A percentile compares a stretch with the other conserved stretches of the same genome.
Evolutionary conservation across 2,113 vertebrate species (phyloP).

Genomic region (Odocoileus virginianus): DNA sequence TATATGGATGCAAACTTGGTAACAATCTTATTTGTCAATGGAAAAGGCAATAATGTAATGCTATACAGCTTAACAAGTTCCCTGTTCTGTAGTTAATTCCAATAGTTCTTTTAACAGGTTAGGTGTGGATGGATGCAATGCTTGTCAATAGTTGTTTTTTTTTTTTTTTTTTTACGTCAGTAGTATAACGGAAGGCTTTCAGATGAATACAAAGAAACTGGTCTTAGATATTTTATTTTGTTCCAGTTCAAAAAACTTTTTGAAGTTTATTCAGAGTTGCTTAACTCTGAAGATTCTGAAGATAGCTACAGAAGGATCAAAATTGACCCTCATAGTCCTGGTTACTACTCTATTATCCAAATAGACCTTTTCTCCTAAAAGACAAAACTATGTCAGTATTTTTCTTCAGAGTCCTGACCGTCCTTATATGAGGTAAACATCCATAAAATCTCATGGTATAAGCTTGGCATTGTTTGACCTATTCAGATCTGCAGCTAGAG

Average conservation of each 20-base stretch:
- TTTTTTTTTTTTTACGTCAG: not conserved
- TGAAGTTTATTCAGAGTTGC: not conserved
- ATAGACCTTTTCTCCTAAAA: not conserved
- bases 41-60: not conserved
- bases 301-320: not conserved
- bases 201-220: not conserved
- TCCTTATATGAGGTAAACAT: not conserved
- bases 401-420: not conserved
- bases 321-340: not conserved
- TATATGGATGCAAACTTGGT: not conserved
- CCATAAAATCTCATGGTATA: not conserved
- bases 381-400: not conserved
- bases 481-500: not conserved
- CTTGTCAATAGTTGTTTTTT: not conserved
- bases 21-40: not conserved
- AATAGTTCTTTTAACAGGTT: not conserved
- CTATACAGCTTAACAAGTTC: not conserved
- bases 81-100: not conserved
- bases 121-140: not conserved
- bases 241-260: not conserved
- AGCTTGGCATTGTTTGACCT: not conserved
- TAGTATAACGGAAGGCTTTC: not conserved
- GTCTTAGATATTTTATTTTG: not conserved
- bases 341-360: not conserved
- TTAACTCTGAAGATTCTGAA: not conserved